Conservation (phyloP, 2,797 vertebrate species). For the Pelodytes ibericus region DNA sequence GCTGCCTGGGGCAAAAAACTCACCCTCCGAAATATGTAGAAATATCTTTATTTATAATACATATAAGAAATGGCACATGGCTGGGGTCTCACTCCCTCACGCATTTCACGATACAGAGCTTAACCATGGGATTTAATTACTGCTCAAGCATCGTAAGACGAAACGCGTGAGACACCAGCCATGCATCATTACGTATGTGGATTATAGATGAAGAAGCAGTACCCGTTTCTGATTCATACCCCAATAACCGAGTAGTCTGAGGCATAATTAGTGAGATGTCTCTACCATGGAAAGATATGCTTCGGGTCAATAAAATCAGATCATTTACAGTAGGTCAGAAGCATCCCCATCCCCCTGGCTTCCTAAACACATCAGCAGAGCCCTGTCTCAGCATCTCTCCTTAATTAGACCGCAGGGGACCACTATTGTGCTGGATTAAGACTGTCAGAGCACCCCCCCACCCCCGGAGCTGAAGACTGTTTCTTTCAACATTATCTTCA, state of each 20-base stretch:
- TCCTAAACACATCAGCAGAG: slow-evolving; percentile 23
- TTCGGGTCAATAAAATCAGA: background rate
- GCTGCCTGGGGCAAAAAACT: too few species aligned
- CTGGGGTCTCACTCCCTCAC: too few species aligned
- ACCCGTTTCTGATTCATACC: too few species aligned
- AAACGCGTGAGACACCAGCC: too few species aligned
- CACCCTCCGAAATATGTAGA: too few species aligned
- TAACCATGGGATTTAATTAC: too few species aligned
- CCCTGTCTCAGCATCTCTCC: slow-evolving; percentile 28
- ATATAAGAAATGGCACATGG: too few species aligned
- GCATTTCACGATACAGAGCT: too few species aligned
- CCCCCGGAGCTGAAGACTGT: slow-evolving; percentile 25
- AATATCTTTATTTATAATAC: too few species aligned
- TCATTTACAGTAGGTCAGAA: slow-evolving; percentile 33
- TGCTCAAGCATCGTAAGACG: too few species aligned
- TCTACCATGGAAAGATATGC: slow-evolving; percentile 1
- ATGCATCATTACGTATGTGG: too few species aligned
- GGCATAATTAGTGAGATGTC: background rate
- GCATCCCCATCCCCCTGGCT: slow-evolving; percentile 14
- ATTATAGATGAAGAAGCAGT: too few species aligned
- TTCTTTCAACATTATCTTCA: slow-evolving; percentile 21
- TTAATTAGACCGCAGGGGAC: slow-evolving; percentile 48
- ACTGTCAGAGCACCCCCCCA: slow-evolving; percentile 29
- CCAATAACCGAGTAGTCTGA: background rate
- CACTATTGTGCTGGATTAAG: slow-evolving; percentile 34